Conservation (phyloP, 2,797 vertebrate species). For the Lepilemur ruficaudatus region DNA sequence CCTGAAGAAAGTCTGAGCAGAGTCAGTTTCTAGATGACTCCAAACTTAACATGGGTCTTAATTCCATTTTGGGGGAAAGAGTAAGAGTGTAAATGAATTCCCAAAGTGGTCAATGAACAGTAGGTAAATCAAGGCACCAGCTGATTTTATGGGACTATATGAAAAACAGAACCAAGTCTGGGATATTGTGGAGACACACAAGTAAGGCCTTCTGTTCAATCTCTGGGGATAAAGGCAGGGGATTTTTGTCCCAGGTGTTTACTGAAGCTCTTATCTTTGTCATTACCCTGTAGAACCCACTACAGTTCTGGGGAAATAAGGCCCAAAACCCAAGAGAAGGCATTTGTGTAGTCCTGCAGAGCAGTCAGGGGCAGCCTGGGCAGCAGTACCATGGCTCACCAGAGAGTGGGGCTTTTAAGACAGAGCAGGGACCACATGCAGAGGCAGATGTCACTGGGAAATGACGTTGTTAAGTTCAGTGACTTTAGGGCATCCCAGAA, state of each 20-base stretch:
- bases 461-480: not conserved
- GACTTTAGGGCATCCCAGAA: slow-evolving; percentile 19
- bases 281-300: not conserved
- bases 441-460: not conserved
- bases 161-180: not conserved
- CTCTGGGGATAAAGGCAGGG: not conserved
- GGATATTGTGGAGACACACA: not conserved
- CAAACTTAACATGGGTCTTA: not conserved
- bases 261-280: not conserved
- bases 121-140: not conserved
- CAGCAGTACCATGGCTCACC: not conserved
- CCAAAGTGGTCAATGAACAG: not conserved
- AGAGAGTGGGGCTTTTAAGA: not conserved
- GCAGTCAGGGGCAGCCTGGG: not conserved
- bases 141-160: not conserved
- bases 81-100: not conserved
- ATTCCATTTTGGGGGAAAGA: not conserved
- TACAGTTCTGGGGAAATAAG: not conserved
- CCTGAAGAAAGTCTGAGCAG: not conserved
- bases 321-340: not conserved
- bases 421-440: not conserved
- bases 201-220: not conserved
- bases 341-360: not conserved
- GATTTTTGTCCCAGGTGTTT: not conserved
- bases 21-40: not conserved